Percentiles rank a stretch among this genome's conserved stretches.
phyloP scores from a whole-genome alignment of 2,797 vertebrate species.

The Spinus olivaceus region DNA sequence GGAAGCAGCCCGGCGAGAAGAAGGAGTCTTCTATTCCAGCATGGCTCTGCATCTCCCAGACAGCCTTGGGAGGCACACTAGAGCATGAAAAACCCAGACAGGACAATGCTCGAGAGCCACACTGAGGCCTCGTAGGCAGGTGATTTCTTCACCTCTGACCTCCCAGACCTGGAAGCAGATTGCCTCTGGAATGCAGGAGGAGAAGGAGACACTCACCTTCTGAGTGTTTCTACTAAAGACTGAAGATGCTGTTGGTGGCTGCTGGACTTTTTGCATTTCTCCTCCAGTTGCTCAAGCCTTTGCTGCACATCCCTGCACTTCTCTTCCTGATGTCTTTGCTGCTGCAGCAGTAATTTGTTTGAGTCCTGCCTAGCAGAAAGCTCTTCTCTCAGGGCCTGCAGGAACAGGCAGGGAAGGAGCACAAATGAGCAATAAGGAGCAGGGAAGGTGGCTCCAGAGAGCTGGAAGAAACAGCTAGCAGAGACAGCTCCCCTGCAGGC shows the following conservation, averaged over 20 bases:
- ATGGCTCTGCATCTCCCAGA: neutral
- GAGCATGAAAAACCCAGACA: neutral
- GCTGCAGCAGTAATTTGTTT: slow-evolving; percentile 65
- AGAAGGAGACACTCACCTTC: slow-evolving; percentile 40
- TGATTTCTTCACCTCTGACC: neutral
- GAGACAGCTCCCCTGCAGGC: neutral
- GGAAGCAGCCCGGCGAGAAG: rapidly evolving
- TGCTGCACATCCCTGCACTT: slow-evolving; percentile 73
- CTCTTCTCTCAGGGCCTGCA: slow-evolving; percentile 68
- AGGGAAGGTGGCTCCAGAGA: neutral
- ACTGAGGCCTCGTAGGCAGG: neutral
- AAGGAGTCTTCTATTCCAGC: neutral
- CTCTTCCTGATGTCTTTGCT: slow-evolving; percentile 74
- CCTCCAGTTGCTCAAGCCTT: slow-evolving; percentile 67
- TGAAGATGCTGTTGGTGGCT: slow-evolving; percentile 66
- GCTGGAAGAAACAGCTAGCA: neutral
- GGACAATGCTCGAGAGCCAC: neutral
- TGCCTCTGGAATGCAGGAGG: neutral
- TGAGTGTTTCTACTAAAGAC: slow-evolving; percentile 66
- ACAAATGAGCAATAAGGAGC: neutral
- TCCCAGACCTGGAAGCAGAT: neutral
- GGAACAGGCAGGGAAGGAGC: neutral
- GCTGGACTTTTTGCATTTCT: slow-evolving; percentile 53
- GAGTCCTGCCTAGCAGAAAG: slow-evolving; percentile 68
- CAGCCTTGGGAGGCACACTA: neutral